Evolutionary conservation across 2,113 vertebrate species (phyloP), one percentile per base, ranked within the genome.

Genomic region (Bufo bufo): DNA sequence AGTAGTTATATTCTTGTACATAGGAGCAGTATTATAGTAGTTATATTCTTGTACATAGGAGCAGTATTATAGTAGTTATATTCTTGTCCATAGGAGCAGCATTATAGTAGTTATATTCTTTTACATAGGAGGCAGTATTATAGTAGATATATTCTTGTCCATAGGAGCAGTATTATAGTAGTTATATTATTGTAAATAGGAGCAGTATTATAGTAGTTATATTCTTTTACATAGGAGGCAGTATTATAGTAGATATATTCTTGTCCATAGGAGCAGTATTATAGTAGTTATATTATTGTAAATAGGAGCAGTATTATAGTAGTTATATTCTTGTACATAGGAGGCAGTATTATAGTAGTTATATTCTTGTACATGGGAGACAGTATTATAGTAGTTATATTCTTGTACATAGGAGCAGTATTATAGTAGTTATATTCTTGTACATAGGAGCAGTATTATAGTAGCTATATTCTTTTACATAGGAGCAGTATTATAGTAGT

Each of bases 21-120:
- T 58, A 58, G 56, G 63, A 10, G 63, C 63, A 66, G 63, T 66
- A 66, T 66, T 66, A 66, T 66, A 66, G 63, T 66, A 66, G 63
- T 66, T 66, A 66, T 66, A 66, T 66, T 66, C 63, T 10, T 66
- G 63, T 66, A 23, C 10, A 66, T 66, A 66, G 61, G 61, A 7
- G 61, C 61, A 63, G 61, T 63, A 63, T 63, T 63, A 63, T 63
- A 63, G 61, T 63, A 63, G 61, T 63, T 63, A 63, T 63, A 63
- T 63, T 63, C 61, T 20, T 63, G 61, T 19, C 4, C 19, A 63
- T 58, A 58, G 56, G 56, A 12, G 56, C 56, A 58, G 2, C 0
- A 20, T 9, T 63, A 20, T 20, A 63, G 17, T 20, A 63, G 61
- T 63, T 63, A 63, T 63, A 63, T 20, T 63, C 61, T 63, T 63